phyloP scores from a whole-genome alignment of 2,888 invertebrate genomes.

The Carcina quercana region DNA sequence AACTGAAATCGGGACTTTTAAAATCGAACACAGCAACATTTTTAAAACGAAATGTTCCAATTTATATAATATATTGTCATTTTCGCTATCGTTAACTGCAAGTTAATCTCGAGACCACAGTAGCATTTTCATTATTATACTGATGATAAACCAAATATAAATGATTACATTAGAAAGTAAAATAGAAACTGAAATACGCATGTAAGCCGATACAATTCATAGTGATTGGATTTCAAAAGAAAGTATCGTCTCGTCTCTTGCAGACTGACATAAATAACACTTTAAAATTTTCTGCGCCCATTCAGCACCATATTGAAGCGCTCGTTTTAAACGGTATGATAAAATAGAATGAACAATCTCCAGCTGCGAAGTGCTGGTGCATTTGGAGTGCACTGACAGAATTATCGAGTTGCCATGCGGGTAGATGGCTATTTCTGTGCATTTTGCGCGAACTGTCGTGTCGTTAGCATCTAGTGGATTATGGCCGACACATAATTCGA shows the following conservation, averaged over 20 bases:
- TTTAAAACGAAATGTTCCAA: too few relatives aligned
- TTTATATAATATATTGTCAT: too few relatives aligned
- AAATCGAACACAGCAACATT: too few relatives aligned
- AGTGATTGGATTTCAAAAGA: conserved; percentile 58
- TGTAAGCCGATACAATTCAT: conserved; percentile 44
- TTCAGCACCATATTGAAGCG: conserved; percentile 33
- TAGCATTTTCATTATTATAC: too few relatives aligned
- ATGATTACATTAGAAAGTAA: neutral
- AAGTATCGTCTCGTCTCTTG: conserved; percentile 40
- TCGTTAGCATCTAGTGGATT: conserved; percentile 45
- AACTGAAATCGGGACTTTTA: too few relatives aligned
- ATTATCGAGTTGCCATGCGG: conserved; percentile 50
- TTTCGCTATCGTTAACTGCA: too few relatives aligned
- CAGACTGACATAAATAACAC: conserved; percentile 37
- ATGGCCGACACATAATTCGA: conserved; percentile 37
- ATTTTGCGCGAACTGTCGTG: conserved; percentile 54
- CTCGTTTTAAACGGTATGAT: conserved; percentile 29
- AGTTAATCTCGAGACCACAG: too few relatives aligned
- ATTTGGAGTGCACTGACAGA: conserved; percentile 59
- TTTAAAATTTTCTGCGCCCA: conserved; percentile 38
- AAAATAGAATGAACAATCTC: conserved; percentile 49
- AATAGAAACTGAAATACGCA: conserved; percentile 34
- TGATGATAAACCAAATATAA: neutral
- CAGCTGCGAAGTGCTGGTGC: conserved; percentile 64
- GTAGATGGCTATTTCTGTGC: conserved; percentile 59